phyloP scores from a whole-genome alignment of 2,113 vertebrate species.

The Passer montanus region DNA sequence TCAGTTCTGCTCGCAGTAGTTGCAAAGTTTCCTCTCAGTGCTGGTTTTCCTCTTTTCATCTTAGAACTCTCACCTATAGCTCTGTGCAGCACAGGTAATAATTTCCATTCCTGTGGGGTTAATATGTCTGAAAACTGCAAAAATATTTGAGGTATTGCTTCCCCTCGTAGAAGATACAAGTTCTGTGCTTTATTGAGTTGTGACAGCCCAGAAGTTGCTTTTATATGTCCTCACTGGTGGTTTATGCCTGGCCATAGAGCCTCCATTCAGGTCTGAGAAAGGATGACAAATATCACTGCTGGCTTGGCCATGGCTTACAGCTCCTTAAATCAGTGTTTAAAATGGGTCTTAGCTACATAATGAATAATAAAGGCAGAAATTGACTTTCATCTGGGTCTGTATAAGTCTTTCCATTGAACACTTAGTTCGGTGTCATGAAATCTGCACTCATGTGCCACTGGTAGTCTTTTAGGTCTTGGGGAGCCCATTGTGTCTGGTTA shows the following conservation, averaged over 20 bases:
- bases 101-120: background rate
- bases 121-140: background rate
- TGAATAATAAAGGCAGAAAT: background rate
- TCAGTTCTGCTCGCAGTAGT: background rate
- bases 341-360: background rate
- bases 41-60: background rate
- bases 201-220: background rate
- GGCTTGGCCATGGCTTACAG: background rate
- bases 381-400: background rate
- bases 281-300: background rate
- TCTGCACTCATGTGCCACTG: background rate
- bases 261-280: background rate
- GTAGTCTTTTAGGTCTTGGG: background rate
- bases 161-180: fast-evolving
- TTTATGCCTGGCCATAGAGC: background rate
- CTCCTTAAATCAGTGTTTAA: background rate
- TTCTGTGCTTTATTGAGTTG: background rate
- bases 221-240: background rate
- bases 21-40: background rate
- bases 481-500: background rate
- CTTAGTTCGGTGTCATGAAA: background rate
- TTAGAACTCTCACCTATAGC: background rate
- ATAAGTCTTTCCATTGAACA: background rate
- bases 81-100: background rate
- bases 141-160: background rate